Base-by-base conservation (phyloP, 2,797 vertebrate genomes). In the Mareca penelope region DNA sequence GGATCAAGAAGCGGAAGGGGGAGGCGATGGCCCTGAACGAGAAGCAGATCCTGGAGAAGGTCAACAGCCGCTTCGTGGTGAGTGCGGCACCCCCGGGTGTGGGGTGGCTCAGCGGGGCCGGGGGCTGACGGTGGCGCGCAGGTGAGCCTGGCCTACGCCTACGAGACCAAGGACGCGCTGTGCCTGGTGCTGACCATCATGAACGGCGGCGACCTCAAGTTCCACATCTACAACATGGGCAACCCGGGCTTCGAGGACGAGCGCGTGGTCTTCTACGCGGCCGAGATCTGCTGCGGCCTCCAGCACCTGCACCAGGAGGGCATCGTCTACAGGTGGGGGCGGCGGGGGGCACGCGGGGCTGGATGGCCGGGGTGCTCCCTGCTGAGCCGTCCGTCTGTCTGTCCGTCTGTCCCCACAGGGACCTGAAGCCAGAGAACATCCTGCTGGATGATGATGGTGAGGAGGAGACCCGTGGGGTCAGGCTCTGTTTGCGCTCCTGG, bases 51-150 rank as follows among this genome's bases (percentile, higher is more conserved):
- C 96, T 99, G 88, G 98, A 99, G 71, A 98, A 94, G 80, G 92
- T 99, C 78, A 97, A 98, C 98, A 99, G 98, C 89, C 98, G 98
- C 48, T 99, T 99, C 60, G 98, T 99, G 98, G 98, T 99, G 92
- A 96, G 98, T 84, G 31, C 16, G 9, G 12, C 1, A 10, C 39
- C 33, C 19, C 17, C 0, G 3, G 22, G 56, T 8, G 0, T 3
- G 10, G 15, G 24, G 29, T 24, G 24, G 9, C 28, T 52, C 26
- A 5, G 57, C 4, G 0, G 15, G 14, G 8, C 22, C 0, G 7
- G 31, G 31, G 2, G 7, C 72, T 77, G 89, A 72, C 0, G 12
- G 57, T 65, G 85, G 35, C 4, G 1, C 5, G 1, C 31, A 99
- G 98, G 98, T 99, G 70, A 98, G 97, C 72, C 97, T 99, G 94